Evolutionary conservation across 2,797 vertebrate genomes (phyloP).

Genomic region (Neoniphon sammara): DNA sequence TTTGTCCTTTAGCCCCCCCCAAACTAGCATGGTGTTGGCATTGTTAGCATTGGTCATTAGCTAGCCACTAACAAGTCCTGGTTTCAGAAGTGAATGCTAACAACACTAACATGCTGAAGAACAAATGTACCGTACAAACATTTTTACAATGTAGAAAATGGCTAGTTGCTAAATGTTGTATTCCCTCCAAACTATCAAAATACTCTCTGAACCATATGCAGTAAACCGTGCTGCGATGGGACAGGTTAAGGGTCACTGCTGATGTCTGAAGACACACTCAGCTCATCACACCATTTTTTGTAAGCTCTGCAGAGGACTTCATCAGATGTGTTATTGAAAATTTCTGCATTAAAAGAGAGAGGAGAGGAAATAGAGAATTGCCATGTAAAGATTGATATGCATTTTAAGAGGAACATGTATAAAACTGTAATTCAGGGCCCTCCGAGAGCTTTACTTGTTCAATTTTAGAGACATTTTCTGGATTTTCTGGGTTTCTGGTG

Average conservation of each 20-base stretch:
- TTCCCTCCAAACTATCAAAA: conserved; percentile 20
- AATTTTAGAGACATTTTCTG: too few species aligned
- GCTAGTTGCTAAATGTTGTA: too few species aligned
- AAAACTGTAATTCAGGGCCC: neutral
- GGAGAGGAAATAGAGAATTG: conserved; percentile 3
- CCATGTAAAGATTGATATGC: neutral
- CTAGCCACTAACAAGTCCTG: too few species aligned
- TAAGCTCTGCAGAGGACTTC: conserved; percentile 80
- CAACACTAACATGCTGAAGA: neutral
- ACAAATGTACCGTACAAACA: neutral
- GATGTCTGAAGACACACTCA: conserved; percentile 50
- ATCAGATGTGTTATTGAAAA: conserved; percentile 82
- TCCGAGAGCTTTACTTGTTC: neutral
- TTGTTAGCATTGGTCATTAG: too few species aligned
- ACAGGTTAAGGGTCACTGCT: conserved; percentile 33
- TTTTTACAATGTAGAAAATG: neutral
- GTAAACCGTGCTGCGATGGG: neutral
- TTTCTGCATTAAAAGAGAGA: conserved; percentile 76
- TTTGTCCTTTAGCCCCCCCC: neutral
- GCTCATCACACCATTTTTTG: conserved; percentile 81
- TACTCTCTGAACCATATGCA: neutral
- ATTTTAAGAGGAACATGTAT: neutral
- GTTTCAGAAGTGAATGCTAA: neutral
- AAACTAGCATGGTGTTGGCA: neutral
- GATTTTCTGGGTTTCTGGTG: neutral